Evolutionary conservation across 2,888 invertebrate genomes (phyloP).

Genomic region (Conchocele bisecta): DNA sequence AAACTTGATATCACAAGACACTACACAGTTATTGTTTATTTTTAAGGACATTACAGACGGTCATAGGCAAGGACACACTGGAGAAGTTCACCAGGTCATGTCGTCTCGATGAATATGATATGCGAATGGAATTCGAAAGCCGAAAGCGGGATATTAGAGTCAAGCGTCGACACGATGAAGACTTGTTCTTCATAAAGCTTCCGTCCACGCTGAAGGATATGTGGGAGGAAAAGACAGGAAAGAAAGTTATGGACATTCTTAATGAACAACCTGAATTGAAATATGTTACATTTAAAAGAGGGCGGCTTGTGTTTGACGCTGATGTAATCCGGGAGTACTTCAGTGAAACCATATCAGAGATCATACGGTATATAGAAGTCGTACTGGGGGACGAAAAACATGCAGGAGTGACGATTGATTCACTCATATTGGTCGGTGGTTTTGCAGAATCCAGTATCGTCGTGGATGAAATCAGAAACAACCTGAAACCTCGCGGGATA

Average conservation of each 20-base stretch:
- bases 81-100: no score
- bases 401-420: constrained; percentile 15
- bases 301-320: constrained; percentile 14
- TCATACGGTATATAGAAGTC: constrained; percentile 13
- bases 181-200: constrained; percentile 6
- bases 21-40: no score
- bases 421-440: constrained; percentile 37
- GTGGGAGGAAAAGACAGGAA: constrained; percentile 11
- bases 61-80: no score
- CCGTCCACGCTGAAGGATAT: constrained; percentile 16
- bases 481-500: constrained; percentile 13
- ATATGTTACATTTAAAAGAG: constrained; percentile 13
- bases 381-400: constrained; percentile 2
- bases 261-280: not conserved
- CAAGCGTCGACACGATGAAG: constrained; percentile 15
- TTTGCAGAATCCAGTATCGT: constrained; percentile 42
- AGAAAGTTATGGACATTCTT: constrained; percentile 8
- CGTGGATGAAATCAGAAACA: constrained; percentile 16
- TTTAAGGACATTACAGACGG: no score
- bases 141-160: constrained; percentile 15
- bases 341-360: constrained; percentile 19
- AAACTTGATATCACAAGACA: no score
- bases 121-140: constrained; percentile 28
- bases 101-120: constrained; percentile 23
- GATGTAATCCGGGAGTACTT: constrained; percentile 17